Conservation (phyloP, 2,888 invertebrate genomes). For the Idaea straminata region DNA sequence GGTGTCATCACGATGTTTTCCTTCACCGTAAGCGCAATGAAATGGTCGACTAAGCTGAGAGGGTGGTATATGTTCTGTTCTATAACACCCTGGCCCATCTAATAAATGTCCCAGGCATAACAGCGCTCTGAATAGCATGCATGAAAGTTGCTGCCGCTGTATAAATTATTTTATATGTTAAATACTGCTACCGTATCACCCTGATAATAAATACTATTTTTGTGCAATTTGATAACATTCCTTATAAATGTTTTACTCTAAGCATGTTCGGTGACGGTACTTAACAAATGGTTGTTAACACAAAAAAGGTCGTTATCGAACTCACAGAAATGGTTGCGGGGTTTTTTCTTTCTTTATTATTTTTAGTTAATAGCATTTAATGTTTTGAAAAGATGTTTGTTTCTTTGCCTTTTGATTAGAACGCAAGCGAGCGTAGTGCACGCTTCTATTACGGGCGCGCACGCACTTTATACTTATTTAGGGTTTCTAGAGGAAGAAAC, state of each 20-base stretch:
- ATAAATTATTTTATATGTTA: background rate
- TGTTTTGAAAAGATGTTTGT: constrained; percentile 11
- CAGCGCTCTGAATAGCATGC: too few species aligned
- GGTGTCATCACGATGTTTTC: too few species aligned
- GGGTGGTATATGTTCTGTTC: too few species aligned
- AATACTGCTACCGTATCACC: background rate
- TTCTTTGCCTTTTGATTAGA: constrained; percentile 3
- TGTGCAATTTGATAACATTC: background rate
- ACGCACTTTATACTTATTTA: background rate
- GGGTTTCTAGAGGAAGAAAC: too few species aligned
- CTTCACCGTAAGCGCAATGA: too few species aligned
- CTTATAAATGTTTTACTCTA: background rate
- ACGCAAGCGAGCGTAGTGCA: constrained; percentile 14
- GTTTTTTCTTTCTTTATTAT: constrained; percentile 9
- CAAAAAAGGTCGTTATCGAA: background rate
- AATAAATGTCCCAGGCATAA: too few species aligned
- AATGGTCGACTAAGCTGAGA: too few species aligned
- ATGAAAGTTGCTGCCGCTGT: too few species aligned
- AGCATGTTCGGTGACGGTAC: background rate
- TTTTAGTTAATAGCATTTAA: constrained; percentile 18
- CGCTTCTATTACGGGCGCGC: constrained; percentile 11
- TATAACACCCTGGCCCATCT: too few species aligned
- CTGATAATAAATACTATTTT: background rate
- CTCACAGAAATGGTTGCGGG: constrained; percentile 10
- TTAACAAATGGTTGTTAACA: background rate